phyloP scores from a whole-genome alignment of 2,113 vertebrate species.

The Alouatta palliata region DNA sequence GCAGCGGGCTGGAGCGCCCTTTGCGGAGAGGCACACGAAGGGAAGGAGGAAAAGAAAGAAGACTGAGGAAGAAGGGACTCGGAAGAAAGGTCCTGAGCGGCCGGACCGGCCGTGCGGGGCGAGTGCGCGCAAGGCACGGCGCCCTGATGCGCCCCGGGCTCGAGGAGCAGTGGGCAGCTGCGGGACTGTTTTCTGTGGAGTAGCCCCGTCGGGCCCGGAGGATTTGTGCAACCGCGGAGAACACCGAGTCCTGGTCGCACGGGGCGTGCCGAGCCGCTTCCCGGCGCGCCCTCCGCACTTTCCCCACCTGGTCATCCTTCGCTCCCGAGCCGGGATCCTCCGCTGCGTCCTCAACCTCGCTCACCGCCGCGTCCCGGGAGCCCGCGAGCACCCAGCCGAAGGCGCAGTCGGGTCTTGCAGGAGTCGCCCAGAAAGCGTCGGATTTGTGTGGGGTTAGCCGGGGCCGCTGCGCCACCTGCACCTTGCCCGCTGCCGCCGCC shows the following conservation, averaged over 20 bases:
- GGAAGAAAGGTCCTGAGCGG: neutral
- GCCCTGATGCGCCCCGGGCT: conserved; percentile 30
- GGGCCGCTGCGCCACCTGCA: conserved; percentile 57
- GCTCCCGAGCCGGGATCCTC: neutral
- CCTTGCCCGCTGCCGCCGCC: neutral
- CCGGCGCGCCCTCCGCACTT: conserved; percentile 16
- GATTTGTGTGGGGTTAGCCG: neutral
- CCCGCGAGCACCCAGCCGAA: neutral
- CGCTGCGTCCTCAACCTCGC: no score
- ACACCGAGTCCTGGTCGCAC: neutral
- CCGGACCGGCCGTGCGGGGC: neutral
- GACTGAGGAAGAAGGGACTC: neutral
- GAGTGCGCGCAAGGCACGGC: neutral
- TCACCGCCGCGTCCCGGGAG: neutral
- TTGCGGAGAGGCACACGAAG: neutral
- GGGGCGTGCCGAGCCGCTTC: conserved; percentile 52
- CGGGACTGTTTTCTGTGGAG: neutral
- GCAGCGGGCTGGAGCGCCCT: conserved; percentile 29
- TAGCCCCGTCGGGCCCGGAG: neutral
- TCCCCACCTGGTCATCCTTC: conserved; percentile 17
- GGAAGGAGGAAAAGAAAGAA: neutral
- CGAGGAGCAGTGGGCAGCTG: conserved; percentile 27
- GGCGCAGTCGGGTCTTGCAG: neutral
- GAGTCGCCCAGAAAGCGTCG: neutral
- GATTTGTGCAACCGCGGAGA: conserved; percentile 16